Evolutionary conservation across 23 tunicate species (phyloP), one percentile per base, ranked within the genome.

Genomic region (Phallusia fumigata): DNA sequence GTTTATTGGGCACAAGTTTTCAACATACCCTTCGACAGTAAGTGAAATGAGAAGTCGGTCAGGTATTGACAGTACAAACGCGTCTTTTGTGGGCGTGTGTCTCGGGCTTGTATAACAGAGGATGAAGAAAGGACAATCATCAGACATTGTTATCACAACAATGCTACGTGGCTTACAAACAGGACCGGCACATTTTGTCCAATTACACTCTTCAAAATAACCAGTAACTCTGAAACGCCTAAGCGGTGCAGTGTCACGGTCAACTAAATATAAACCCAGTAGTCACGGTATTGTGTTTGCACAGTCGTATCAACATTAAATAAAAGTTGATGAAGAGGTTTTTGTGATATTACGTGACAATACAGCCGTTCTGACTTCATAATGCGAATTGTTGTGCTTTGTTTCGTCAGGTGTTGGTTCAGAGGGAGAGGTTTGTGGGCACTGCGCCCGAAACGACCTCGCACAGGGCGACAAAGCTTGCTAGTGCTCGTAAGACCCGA

Each of bases 391-490:
- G 69, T 58, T 58, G 69, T 58, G 69, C 28, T 58, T 58, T 58
- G 69, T 58, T 58, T 58, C 69, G 69, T 58, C 69, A 13, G 28
- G 69, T 58, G 69, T 58, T 58, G 69, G 28, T 58, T 58, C 69
- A 58, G 69, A 21, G 69, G 69, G 69, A 58, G 69, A 58, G 16
- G 69, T 8, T 58, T 58, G 69, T 58, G 28, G 16, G 26, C 28
- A 22, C 28, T 58, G 69, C 69, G 69, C 69, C 28, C 69, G 69
- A 58, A 22, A 6, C 28, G 28, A 58, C 69, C 69, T 22, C 28
- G 1, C 69, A 22, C 28, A 58, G 47, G 47, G 8, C 16, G 13
- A 58, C 28, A 58, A 24, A 24, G 26, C 69, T 16, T 24, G 69
- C 15, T 16, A 22, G 69, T 21, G 13, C n/a, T n/a, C n/a, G 69